Percentiles rank a stretch among this genome's conserved stretches.
Evolutionary conservation across 2,113 vertebrate genomes (phyloP).

Genomic region (Tichodroma muraria): DNA sequence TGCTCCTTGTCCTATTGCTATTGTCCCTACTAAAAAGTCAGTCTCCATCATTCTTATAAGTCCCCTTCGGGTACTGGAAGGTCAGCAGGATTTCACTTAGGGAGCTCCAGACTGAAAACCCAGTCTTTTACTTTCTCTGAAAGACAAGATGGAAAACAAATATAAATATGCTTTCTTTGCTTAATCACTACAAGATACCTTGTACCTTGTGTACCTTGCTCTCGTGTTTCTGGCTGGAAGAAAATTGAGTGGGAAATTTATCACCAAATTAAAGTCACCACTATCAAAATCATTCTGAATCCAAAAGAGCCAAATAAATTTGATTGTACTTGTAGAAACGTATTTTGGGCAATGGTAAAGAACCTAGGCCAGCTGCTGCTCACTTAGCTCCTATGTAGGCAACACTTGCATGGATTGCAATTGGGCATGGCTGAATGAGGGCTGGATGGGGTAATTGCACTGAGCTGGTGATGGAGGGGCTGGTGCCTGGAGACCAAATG

Average conservation of each 20-base stretch:
- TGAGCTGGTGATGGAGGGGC: background rate
- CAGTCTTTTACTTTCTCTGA: background rate
- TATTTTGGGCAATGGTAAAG: background rate
- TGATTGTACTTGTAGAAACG: background rate
- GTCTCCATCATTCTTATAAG: background rate
- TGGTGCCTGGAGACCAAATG: background rate
- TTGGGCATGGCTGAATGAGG: background rate
- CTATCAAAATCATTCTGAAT: background rate
- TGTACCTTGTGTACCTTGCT: background rate
- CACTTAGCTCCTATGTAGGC: background rate
- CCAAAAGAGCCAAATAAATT: background rate
- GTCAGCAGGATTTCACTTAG: background rate
- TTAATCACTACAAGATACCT: background rate
- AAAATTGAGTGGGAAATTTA: background rate
- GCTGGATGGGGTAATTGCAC: background rate
- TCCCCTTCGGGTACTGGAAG: background rate
- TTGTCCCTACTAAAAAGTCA: background rate
- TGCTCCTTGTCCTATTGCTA: background rate
- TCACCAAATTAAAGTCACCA: background rate
- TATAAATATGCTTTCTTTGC: background rate
- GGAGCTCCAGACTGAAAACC: background rate
- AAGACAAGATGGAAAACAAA: background rate
- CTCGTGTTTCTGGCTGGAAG: background rate
- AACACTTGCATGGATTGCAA: background rate
- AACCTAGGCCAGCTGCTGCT: background rate